phyloP scores from a whole-genome alignment of 2,888 invertebrate species.

The Furcula furcula region DNA sequence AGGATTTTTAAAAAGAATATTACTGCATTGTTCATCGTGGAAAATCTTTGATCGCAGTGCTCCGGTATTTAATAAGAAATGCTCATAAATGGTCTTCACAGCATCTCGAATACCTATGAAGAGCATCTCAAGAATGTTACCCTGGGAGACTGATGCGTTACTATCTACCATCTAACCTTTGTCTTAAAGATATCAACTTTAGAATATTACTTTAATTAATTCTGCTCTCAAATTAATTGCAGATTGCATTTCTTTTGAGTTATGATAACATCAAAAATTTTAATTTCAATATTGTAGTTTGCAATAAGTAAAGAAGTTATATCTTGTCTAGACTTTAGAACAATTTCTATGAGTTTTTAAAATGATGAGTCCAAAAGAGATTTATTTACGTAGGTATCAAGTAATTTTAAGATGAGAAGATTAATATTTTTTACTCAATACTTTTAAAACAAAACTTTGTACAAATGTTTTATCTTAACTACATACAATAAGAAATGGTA shows the following conservation, averaged over 20 bases:
- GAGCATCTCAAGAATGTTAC: conserved; percentile 2
- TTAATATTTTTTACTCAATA: too few species aligned
- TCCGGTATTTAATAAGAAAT: conserved; percentile 9
- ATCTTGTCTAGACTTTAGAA: too few species aligned
- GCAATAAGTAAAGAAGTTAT: too few species aligned
- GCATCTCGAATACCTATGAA: neutral
- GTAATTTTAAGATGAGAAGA: too few species aligned
- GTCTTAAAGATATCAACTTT: neutral
- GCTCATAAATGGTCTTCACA: conserved; percentile 4
- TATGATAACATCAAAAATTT: neutral
- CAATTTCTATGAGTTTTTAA: too few species aligned
- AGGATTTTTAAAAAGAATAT: neutral
- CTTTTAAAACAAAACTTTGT: too few species aligned
- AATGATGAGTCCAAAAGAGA: too few species aligned
- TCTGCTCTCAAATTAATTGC: neutral
- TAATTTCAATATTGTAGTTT: neutral
- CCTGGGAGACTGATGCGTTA: neutral
- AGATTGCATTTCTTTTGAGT: neutral
- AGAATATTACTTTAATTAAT: neutral
- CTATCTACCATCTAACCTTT: neutral
- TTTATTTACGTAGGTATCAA: too few species aligned
- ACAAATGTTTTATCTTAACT: too few species aligned
- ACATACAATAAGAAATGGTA: too few species aligned
- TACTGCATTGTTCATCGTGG: neutral
- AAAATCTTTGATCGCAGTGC: conserved; percentile 2